Conservation (phyloP, 37 sponge, comb jelly and placozoan species). For the Oopsacas minuta region DNA sequence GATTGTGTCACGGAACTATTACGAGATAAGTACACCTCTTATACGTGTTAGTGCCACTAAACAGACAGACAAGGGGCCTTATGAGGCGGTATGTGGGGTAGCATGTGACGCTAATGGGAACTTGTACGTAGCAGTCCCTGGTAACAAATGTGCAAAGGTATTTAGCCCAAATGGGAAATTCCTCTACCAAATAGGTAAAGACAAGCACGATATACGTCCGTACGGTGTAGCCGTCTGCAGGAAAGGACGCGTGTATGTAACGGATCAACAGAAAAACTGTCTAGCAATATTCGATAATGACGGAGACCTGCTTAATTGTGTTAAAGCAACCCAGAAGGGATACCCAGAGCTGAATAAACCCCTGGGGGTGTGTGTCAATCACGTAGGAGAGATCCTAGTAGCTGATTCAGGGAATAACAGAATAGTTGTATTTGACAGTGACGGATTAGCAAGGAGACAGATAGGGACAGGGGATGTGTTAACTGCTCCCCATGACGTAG, state of each 20-base stretch:
- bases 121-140: not conserved
- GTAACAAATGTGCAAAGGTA: not conserved
- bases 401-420: not conserved
- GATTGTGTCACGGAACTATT: conserved; percentile 1
- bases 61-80: not conserved
- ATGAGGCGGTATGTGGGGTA: not conserved
- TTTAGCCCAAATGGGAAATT: not conserved
- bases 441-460: not conserved
- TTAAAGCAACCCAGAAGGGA: not conserved
- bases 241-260: conserved; percentile 1
- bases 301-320: conserved; percentile 3
- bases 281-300: conserved; percentile 1
- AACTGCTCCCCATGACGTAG: not conserved
- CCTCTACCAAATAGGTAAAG: not conserved
- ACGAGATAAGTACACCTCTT: not conserved
- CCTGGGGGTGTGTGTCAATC: not conserved
- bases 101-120: not conserved
- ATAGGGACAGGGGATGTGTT: not conserved
- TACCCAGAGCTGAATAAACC: not conserved
- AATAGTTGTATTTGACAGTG: not conserved
- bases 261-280: not conserved
- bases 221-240: not conserved
- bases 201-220: not conserved
- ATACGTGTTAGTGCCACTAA: conserved; percentile 2
- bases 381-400: not conserved